Conservation (phyloP, 1,140 invertebrate species). For the Platorchestia sp. region DNA sequence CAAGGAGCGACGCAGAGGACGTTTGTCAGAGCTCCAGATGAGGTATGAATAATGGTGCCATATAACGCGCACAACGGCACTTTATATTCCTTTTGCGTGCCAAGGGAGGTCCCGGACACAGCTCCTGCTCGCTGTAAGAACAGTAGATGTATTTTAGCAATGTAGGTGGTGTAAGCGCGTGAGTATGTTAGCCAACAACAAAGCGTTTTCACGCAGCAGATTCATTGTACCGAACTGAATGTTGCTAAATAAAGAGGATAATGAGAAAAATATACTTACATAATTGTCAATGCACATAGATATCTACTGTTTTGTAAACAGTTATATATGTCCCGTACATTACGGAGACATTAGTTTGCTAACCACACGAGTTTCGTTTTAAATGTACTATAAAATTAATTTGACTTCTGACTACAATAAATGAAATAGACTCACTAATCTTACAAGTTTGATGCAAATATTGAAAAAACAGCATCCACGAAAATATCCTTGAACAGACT, state of each 20-base stretch:
- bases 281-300: no score
- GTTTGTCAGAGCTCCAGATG: constrained; percentile 48
- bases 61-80: constrained; percentile 37
- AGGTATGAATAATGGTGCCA: constrained; percentile 49
- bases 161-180: neutral
- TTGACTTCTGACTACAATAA: neutral
- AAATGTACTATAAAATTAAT: neutral
- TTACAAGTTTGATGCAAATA: neutral
- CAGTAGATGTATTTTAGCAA: neutral
- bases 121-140: neutral
- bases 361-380: neutral
- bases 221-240: neutral
- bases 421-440: neutral
- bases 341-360: neutral
- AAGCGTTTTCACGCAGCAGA: neutral
- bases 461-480: neutral
- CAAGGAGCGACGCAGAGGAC: constrained; percentile 10
- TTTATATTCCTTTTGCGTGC: constrained; percentile 36
- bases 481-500: neutral
- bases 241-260: neutral
- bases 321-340: no score
- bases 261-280: neutral
- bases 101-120: neutral
- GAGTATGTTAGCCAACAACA: neutral
- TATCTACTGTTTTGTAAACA: no score